A percentile compares a stretch with the other conserved stretches of the same genome.
phyloP scores from a whole-genome alignment of 2,888 invertebrate species.

The Artemia sinica region DNA sequence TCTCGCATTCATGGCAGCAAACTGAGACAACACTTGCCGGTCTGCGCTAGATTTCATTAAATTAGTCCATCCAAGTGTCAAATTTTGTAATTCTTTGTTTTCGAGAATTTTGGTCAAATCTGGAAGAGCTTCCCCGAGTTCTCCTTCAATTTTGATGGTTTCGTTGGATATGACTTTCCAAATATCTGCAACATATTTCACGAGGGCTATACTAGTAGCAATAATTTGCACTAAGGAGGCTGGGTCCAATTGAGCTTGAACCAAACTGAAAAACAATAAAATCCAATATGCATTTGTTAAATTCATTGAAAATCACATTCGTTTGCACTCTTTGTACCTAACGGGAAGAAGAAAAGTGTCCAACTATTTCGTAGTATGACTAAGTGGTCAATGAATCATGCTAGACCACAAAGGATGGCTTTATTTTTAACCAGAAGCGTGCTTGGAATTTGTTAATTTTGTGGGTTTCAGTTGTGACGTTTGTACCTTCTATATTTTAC shows the following conservation, averaged over 20 bases:
- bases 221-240: constrained; percentile 17
- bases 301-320: neutral
- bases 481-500: neutral
- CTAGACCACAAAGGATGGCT: no score
- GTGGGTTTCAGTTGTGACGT: neutral
- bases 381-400: no score
- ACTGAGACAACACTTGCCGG: constrained; percentile 40
- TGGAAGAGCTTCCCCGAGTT: constrained; percentile 16
- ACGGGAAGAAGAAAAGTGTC: no score
- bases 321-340: neutral
- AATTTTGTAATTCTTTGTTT: constrained; percentile 13
- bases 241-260: constrained; percentile 15
- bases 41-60: constrained; percentile 36
- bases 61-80: neutral
- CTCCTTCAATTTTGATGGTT: constrained; percentile 2
- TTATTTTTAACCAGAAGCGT: neutral
- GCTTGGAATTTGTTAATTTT: constrained; percentile 2
- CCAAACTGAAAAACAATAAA: neutral
- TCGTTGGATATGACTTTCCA: constrained; percentile 19
- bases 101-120: constrained; percentile 2
- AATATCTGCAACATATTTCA: constrained; percentile 17
- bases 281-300: neutral
- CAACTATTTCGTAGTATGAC: no score
- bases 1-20: constrained; percentile 29
- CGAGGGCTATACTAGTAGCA: constrained; percentile 16